Evolutionary conservation across 2,888 invertebrate species (phyloP), one percentile per base, ranked within the genome.

Genomic region (Drosophila ustulata): DNA sequence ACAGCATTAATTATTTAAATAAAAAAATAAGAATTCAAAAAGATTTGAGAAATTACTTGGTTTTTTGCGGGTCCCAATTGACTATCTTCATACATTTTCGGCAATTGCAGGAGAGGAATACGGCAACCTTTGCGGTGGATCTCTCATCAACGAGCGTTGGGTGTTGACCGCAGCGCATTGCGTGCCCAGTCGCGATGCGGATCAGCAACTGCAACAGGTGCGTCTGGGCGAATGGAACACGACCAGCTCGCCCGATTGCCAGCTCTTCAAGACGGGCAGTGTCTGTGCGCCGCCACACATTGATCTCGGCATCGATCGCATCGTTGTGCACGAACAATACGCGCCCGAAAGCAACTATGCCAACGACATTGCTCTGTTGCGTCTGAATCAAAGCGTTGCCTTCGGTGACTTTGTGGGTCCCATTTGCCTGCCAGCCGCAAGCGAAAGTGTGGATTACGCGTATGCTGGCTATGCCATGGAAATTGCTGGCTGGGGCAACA

Each of bases 141-240:
- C 73, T 2, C 73, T 85, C 1, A 70, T 82, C 9, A 52, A 51
- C 9, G 57, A 65, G 3, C 78, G 68, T 11, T 86, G 78, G 78
- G 64, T 82, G 2, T 80, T 96, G 61, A 96, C 96, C 0, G 96
- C 96, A 0, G 96, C 95, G 0, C 96, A 96, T 85, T 96, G 96
- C 82, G 92, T 96, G 26, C 90, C 95, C 11, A 95, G 94, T 0
- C 73, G 78, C 7, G 92, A 91, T 4, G 32, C 45, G 7, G 9
- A 1, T 0, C 13, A 95, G 94, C 93, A 89, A 72, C 83, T 96
- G 26, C 58, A 66, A 13, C 72, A 83, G 7, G 89, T 89, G 9
- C 90, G 92, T 1, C 65, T 92, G 5, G 92, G 92, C 6, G 92
- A 92, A 76, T 92, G 91, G 93, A 86, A 92, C 47, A 69, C 81